A percentile compares a stretch with the other conserved stretches of the same genome.
Evolutionary conservation across 1,140 invertebrate genomes (phyloP).

Genomic region (Parapsyche elsis): DNA sequence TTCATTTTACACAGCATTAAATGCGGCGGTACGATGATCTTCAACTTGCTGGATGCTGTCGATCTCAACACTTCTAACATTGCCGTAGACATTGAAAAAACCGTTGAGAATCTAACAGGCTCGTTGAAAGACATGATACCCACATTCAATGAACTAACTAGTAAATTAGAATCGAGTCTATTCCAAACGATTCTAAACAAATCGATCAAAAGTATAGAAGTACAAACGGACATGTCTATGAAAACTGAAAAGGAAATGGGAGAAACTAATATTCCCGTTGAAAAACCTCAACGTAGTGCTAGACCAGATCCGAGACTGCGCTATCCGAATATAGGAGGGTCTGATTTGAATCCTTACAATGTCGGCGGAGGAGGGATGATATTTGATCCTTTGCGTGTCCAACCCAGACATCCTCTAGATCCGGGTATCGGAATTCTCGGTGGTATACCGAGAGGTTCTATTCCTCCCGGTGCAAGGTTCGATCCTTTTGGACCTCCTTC

Average conservation of each 20-base stretch:
- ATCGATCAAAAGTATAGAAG: background rate
- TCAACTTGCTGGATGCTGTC: background rate
- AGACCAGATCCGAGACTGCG: background rate
- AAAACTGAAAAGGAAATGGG: background rate
- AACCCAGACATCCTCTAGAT: background rate
- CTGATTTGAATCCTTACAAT: constrained; percentile 9
- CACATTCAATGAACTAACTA: background rate
- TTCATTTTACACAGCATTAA: background rate
- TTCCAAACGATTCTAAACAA: background rate
- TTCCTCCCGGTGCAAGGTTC: background rate
- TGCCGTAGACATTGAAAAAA: background rate
- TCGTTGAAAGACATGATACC: background rate
- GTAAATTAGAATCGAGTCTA: background rate
- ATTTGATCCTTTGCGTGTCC: constrained; percentile 1
- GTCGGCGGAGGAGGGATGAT: background rate
- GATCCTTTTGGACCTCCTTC: background rate
- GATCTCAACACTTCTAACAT: background rate
- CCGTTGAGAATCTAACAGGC: background rate
- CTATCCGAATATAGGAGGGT: background rate
- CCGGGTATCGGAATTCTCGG: background rate
- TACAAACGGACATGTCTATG: background rate
- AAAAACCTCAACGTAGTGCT: no score
- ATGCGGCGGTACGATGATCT: background rate
- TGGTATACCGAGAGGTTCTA: background rate
- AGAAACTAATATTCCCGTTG: background rate